Base-by-base conservation (phyloP, 2,113 vertebrate species). In the Merops nubicus region DNA sequence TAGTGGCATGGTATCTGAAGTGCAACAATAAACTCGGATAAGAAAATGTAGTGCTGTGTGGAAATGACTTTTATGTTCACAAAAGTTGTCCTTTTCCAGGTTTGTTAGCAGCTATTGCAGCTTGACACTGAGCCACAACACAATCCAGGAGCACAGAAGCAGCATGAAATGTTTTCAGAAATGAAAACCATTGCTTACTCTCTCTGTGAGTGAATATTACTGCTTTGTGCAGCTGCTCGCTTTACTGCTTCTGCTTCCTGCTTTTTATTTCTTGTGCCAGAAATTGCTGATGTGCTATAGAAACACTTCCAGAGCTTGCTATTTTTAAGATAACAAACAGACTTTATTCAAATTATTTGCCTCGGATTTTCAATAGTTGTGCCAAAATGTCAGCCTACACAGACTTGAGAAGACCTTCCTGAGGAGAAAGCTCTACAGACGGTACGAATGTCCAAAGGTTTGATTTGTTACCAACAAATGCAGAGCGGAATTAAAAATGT, bases 1-100 rank as follows among this genome's bases (percentile, higher is more conserved):
- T 96, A 96, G 97, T 97, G 91, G 98, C 98, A 97, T 98, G 98
- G 92, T 98, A 97, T 97, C 97, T 97, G 94, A 91, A 97, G 97
- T 97, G 96, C 94, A 97, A 97, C 97, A 98, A 98, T 98, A 98
- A 98, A 98, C 96, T 97, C 97, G 97, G 95, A 79, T 97, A 97
- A 97, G 92, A 97, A 98, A 98, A 97, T 34, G 22, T 69, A 91
- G 69, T 51, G 47, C 63, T 77, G 75, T 53, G 70, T 93, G 77
- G 83, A 93, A 78, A 60, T 97, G 93, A 89, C 81, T 97, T 78
- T 93, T 29, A 26, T 78, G 23, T 92, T 96, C 69, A 81, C 81
- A 38, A 17, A 64, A 80, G 73, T 6, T 83, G 57, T 96, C 82
- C 69, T 85, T 93, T 95, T 91, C 67, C 82, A 93, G 64, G 86